Evolutionary conservation across 2,797 vertebrate genomes (phyloP), one percentile per base, ranked within the genome.

Genomic region (Dendrocincla fuliginosa): DNA sequence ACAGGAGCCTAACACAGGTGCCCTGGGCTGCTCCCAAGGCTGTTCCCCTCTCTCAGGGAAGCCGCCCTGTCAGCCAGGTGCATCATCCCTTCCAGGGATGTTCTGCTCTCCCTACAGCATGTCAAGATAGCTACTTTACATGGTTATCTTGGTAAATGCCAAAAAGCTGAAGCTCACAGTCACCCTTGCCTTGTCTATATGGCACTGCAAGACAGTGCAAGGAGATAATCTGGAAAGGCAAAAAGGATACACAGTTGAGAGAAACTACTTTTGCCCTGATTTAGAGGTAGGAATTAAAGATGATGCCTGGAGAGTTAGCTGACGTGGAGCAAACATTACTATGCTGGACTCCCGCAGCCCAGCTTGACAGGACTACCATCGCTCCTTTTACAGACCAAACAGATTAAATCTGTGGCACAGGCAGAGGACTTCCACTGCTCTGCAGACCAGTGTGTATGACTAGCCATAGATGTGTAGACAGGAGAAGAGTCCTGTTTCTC

Each of bases 41-140:
- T 46, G 44, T 46, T 46, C 44, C 20, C 44, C 44, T 11, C 20
- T 46, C 44, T 22, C 44, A 16, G 32, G 50, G 33, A 77, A 55
- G 13, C 1, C 4, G 2, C 35, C 16, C 39, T 52, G 23, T 9
- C 57, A 68, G 61, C 27, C 57, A 57, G 41, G 17, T 42, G 5
- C 42, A n/a, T 35, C 46, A 10, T 25, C 33, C 39, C n/a, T 76
- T 76, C 14, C 8, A 1, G 19, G 27, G 19, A 24, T 2, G 0
- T 52, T 82, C 25, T 64, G 18, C 22, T 78, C 30, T 44, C 42
- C 32, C 70, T 57, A 28, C 20, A 65, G 35, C 7, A 0, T 18
- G 41, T 30, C 37, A 32, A 27, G 53, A 52, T 14, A 64, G 22
- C 37, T 30, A 19, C 42, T 61, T 77, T 14, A 55, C 22, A 13